A percentile compares a stretch with the other conserved stretches of the same genome.
These are phyloP conservation scores for Lepas anatifera DNA, from an alignment of 2,888 invertebrate genomes.

Conservation along the genomic window DNA sequence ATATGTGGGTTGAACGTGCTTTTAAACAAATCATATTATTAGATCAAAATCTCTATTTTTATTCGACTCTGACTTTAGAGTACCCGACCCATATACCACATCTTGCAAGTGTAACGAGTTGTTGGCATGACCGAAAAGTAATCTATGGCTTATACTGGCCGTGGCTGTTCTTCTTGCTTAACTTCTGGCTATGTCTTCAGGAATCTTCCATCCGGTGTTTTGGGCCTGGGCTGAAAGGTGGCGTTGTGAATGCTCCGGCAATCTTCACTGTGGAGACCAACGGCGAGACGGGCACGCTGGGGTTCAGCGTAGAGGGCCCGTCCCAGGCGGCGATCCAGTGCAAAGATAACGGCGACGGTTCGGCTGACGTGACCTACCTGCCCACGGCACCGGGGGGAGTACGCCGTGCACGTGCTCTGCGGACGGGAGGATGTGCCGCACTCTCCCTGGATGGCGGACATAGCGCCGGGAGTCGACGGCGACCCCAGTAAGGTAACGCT, in stretches of 20 bases:
- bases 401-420: slow-evolving; percentile 73
- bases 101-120: too few species aligned
- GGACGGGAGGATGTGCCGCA: slow-evolving; percentile 80
- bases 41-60: too few species aligned
- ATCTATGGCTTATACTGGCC: too few species aligned
- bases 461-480: slow-evolving; percentile 55
- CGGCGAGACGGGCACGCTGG: slow-evolving; percentile 72
- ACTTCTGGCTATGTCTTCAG: too few species aligned
- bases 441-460: slow-evolving; percentile 71
- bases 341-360: slow-evolving; percentile 68
- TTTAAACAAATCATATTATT: too few species aligned
- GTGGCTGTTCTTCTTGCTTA: too few species aligned
- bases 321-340: slow-evolving; percentile 77
- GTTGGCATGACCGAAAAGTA: too few species aligned
- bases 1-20: too few species aligned
- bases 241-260: slow-evolving; percentile 67
- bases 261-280: slow-evolving; percentile 80
- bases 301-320: slow-evolving; percentile 70
- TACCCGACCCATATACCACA: too few species aligned
- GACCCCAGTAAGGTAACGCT: background rate
- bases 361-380: slow-evolving; percentile 56
- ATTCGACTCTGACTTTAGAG: too few species aligned
- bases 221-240: slow-evolving; percentile 64
- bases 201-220: slow-evolving; percentile 67
- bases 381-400: slow-evolving; percentile 71